Percentiles rank a stretch among this genome's conserved stretches.
Conservation (phyloP, 2,797 vertebrate species). For the Neosilurus mollespiculum region DNA sequence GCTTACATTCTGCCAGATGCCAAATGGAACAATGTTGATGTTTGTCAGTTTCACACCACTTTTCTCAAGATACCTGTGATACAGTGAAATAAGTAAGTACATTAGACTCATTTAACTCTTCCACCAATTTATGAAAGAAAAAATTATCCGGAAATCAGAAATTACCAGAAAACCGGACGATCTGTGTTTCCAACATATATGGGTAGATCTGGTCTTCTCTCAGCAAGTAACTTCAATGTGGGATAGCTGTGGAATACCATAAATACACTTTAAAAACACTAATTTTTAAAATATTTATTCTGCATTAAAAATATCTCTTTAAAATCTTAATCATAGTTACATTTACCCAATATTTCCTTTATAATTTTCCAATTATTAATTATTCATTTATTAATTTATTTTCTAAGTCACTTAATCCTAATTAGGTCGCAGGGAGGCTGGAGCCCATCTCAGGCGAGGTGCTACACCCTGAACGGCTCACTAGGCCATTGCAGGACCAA, state of each 20-base stretch:
- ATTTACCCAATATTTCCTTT: too few species aligned
- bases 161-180: conserved; percentile 78
- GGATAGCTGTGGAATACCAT: conserved; percentile 69
- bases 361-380: too few species aligned
- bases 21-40: conserved; percentile 76
- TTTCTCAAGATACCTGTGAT: conserved; percentile 64
- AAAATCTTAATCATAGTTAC: too few species aligned
- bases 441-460: too few species aligned
- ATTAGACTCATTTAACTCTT: background rate
- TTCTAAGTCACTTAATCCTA: too few species aligned
- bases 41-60: conserved; percentile 76
- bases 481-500: too few species aligned
- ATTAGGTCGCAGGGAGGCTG: too few species aligned
- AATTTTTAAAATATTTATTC: too few species aligned
- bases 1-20: conserved; percentile 77
- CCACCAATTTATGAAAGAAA: background rate
- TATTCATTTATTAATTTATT: too few species aligned
- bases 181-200: conserved; percentile 80
- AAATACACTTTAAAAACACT: background rate
- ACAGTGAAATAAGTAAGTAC: background rate
- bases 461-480: too few species aligned
- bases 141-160: too few species aligned
- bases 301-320: too few species aligned
- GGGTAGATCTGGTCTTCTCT: conserved; percentile 71
- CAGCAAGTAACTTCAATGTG: conserved; percentile 70